Base-by-base conservation (phyloP, 2,797 vertebrate genomes). In the Phoeniculus purpureus region DNA sequence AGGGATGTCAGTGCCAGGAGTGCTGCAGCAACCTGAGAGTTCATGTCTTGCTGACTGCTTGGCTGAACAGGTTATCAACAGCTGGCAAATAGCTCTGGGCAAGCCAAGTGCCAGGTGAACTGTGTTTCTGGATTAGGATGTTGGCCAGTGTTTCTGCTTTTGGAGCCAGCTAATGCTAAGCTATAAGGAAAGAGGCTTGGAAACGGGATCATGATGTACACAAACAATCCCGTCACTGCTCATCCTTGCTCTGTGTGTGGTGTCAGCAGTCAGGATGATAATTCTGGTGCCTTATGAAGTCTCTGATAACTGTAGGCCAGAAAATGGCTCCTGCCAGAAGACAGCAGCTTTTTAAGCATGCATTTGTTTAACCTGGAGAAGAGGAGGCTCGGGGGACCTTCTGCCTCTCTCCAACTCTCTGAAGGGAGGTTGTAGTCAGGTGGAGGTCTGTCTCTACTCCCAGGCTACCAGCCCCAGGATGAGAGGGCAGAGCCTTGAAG, bases 1-100 rank as follows among this genome's bases (percentile, higher is more conserved):
- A 70, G 52, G 32, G 32, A n/a, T 0, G 0, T 20, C 81, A 48
- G 3, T 0, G 0, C 3, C 47, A 80, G 32, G 54, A 34, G 52
- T 3, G 37, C 10, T 65, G 65, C 55, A 55, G 68, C 7, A 27
- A 32, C 37, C 66, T 31, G n/a, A 31, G n/a, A 2, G 23, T 29
- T 80, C 11, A 0, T 17, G 23, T 12, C 51, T 74, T 31, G 1
- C 56, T 12, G 21, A 12, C 32, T 0, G 0, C 43, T 70, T 2
- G 5, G 40, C 70, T 73, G 66, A 65, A 40, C 31, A 48, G 27
- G 19, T 48, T 71, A 23, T 37, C 32, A 25, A 13, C 79, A 66
- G 31, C 6, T 10, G 60, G n/a, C 10, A 15, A 66, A 15, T 1
- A 70, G 47, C 56, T 85, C 73, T 8, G 18, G 61, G 79, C n/a